A percentile compares a stretch with the other conserved stretches of the same genome.
Conservation (phyloP, 2,888 invertebrate species). For the Abscondita cerata region DNA sequence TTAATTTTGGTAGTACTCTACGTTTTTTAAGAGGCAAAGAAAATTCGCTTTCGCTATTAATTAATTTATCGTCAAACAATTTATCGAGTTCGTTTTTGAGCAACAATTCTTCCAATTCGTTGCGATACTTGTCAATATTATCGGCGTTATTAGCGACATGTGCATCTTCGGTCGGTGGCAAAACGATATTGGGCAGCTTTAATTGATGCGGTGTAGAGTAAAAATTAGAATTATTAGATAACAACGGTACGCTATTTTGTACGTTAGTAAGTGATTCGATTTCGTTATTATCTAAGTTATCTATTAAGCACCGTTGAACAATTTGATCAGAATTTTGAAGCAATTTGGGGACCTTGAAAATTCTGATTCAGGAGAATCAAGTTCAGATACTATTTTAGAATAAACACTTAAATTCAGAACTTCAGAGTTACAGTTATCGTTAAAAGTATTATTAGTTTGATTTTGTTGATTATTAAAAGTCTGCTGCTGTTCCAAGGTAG, state of each 20-base stretch:
- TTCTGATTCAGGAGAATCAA: constrained; percentile 32
- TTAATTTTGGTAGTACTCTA: constrained; percentile 37
- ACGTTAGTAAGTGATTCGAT: constrained; percentile 13
- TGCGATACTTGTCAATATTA: not conserved
- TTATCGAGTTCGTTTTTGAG: constrained; percentile 15
- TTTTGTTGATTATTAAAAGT: constrained; percentile 8
- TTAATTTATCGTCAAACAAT: constrained; percentile 21
- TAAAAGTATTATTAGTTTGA: constrained; percentile 5
- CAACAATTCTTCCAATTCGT: constrained; percentile 8
- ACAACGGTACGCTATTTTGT: constrained; percentile 21
- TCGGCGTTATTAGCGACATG: not conserved
- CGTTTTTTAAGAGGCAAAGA: constrained; percentile 53
- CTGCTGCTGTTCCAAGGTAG: constrained; percentile 5
- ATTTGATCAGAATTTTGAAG: constrained; percentile 37
- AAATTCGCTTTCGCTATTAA: constrained; percentile 44
- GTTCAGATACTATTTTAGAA: constrained; percentile 9
- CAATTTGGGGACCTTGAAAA: constrained; percentile 41
- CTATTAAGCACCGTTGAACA: constrained; percentile 27
- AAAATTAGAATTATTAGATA: constrained; percentile 40
- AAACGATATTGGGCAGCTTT: not conserved
- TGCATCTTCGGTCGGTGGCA: not conserved
- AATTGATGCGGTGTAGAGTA: constrained; percentile 14
- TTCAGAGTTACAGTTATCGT: constrained; percentile 17
- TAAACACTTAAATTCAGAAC: constrained; percentile 25
- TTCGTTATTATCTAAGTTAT: constrained; percentile 32